Percentiles rank a stretch among this genome's conserved stretches.
phyloP scores from a whole-genome alignment of 2,113 vertebrate genomes.

The Entomyzon cyanotis region DNA sequence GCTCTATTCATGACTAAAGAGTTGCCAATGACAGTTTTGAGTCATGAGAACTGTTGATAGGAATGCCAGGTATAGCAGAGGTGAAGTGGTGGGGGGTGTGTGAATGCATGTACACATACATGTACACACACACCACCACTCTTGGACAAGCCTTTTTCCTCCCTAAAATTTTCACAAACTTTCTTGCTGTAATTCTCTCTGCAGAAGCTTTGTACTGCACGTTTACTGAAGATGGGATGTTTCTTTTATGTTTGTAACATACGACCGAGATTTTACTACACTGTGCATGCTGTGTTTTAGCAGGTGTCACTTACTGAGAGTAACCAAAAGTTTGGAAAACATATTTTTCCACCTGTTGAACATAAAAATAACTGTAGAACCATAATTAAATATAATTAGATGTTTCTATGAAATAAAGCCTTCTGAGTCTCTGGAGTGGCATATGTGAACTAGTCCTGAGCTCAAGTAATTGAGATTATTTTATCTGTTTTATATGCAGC shows the following conservation, averaged over 20 bases:
- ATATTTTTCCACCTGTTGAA: background rate
- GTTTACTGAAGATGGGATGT: background rate
- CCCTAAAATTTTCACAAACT: background rate
- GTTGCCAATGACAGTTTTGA: background rate
- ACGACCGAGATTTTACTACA: background rate
- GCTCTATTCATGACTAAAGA: background rate
- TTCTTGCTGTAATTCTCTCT: background rate
- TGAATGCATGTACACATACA: background rate
- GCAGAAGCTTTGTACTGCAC: background rate
- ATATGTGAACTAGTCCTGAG: background rate
- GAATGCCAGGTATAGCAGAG: background rate
- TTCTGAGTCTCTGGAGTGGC: slow-evolving; percentile 7
- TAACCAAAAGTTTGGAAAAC: background rate
- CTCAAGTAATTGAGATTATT: slow-evolving; percentile 20
- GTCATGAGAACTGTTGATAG: background rate
- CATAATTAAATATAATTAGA: background rate
- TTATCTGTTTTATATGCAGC: slow-evolving; percentile 20
- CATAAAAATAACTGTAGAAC: background rate
- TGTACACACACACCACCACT: background rate
- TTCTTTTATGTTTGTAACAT: background rate
- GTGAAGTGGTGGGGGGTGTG: too few relatives aligned
- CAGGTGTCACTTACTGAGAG: background rate
- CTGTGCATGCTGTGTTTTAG: background rate
- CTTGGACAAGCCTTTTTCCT: background rate
- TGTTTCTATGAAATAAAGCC: background rate